Conservation (phyloP, 2,888 invertebrate species). For the Andrena fulva region DNA sequence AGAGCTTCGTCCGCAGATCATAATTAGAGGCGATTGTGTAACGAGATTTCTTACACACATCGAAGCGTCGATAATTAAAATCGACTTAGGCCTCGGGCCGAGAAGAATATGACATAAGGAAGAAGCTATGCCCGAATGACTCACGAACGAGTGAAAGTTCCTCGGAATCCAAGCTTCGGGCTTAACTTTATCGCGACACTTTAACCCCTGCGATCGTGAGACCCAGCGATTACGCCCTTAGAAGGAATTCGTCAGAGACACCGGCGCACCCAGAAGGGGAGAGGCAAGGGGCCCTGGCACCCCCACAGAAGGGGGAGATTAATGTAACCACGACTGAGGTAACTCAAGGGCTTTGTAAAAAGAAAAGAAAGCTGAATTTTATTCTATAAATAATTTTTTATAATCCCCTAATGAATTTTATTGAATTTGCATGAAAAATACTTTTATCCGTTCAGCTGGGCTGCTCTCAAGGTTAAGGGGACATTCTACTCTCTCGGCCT, state of each 20-base stretch:
- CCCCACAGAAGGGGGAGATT: too few relatives aligned
- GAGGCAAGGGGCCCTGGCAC: too few relatives aligned
- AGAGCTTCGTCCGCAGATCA: background rate
- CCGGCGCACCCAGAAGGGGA: background rate
- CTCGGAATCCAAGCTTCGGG: slow-evolving; percentile 19
- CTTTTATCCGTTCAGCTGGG: too few relatives aligned
- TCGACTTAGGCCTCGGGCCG: slow-evolving; percentile 15
- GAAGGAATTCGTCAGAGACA: background rate
- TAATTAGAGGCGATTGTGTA: slow-evolving; percentile 12
- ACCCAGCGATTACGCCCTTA: background rate
- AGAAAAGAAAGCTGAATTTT: too few relatives aligned
- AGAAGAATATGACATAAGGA: slow-evolving; percentile 73
- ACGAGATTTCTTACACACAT: background rate
- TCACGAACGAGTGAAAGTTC: slow-evolving; percentile 68
- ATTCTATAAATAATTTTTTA: too few relatives aligned
- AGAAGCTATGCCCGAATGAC: slow-evolving; percentile 74
- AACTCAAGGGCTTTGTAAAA: too few relatives aligned
- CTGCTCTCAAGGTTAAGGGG: too few relatives aligned
- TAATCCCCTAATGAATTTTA: too few relatives aligned
- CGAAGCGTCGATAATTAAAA: slow-evolving; percentile 55
- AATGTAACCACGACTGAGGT: too few relatives aligned
- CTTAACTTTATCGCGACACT: slow-evolving; percentile 45
- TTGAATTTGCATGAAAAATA: too few relatives aligned
- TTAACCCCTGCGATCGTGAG: slow-evolving; percentile 5
- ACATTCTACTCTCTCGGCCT: too few relatives aligned